Conservation (phyloP, 2,113 vertebrate species). For the Rhynchopsitta pachyrhyncha region DNA sequence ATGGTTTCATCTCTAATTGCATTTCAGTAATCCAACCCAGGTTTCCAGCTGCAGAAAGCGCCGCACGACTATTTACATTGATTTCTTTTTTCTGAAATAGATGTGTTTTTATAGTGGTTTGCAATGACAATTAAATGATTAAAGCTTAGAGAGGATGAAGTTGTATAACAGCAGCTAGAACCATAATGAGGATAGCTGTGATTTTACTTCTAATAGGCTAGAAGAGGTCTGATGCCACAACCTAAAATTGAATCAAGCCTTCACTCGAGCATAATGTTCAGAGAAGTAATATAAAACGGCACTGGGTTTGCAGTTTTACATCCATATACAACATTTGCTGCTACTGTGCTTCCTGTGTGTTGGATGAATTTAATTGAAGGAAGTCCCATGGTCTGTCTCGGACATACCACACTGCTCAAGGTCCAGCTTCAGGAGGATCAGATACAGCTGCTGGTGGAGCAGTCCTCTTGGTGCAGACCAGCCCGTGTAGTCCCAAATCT, state of each 20-base stretch:
- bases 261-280: neutral
- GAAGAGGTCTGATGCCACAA: neutral
- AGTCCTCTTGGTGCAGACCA: neutral
- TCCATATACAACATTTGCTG: neutral
- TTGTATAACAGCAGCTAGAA: neutral
- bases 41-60: neutral
- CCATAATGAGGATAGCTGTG: neutral
- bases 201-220: neutral
- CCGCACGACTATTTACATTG: accelerated
- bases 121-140: neutral
- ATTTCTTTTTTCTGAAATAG: neutral
- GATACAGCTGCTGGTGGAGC: neutral
- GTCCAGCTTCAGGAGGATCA: neutral
- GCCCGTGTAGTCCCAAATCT: neutral
- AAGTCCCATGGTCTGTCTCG: neutral
- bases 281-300: neutral
- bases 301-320: neutral
- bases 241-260: neutral
- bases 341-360: neutral
- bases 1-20: neutral
- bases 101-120: neutral
- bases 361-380: neutral
- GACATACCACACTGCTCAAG: neutral
- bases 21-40: neutral
- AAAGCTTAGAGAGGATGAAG: neutral